Evolutionary conservation across 2,113 vertebrate species (phyloP), one percentile per base, ranked within the genome.

Genomic region (Seriola dumerili): DNA sequence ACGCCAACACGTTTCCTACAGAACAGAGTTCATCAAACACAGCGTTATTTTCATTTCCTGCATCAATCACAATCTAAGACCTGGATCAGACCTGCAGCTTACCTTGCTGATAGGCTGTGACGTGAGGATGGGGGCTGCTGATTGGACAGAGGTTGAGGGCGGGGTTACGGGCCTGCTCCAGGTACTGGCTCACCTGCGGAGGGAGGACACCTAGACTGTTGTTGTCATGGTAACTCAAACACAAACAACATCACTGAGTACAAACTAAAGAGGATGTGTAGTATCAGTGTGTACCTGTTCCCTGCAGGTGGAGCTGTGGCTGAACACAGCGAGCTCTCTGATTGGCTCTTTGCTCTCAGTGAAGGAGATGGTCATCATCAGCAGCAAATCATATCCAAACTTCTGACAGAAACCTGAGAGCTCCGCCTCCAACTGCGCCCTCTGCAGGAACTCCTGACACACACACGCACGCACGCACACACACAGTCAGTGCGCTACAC

Each of bases 331-430:
- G 0, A 99, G 85, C 42, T 98, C 97, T 40, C 98, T 94, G 11
- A 91, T 93, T 29, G 97, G 97, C 80, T 97, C 95, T 1, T 95
- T 87, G n/a, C 3, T 71, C 3, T 95, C 42, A 0, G 79, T 92
- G 62, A 96, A 98, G 46, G 94, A 95, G 86, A 99, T 97, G 0
- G 92, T 94, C 98, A 99, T 99, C 90, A 96, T 85, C 11, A 99
- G 90, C 85, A 99, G 67, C 68, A 92, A 92, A 0, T 94, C 75
- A 14, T 92, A 97, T 58, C 91, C 92, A 10, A 89, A 88, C 46
- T 79, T 90, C 12, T 90, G 95, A 93, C 96, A 97, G 91, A 98
- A 98, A 17, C 82, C 36, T 0, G 91, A 93, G 63, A 99, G 93
- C 38, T 97, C 96, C 64, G 90, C 85, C 70, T 96, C 93, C 80